Base-by-base conservation (phyloP, 1,140 invertebrate species). In the Megathymus violae region DNA sequence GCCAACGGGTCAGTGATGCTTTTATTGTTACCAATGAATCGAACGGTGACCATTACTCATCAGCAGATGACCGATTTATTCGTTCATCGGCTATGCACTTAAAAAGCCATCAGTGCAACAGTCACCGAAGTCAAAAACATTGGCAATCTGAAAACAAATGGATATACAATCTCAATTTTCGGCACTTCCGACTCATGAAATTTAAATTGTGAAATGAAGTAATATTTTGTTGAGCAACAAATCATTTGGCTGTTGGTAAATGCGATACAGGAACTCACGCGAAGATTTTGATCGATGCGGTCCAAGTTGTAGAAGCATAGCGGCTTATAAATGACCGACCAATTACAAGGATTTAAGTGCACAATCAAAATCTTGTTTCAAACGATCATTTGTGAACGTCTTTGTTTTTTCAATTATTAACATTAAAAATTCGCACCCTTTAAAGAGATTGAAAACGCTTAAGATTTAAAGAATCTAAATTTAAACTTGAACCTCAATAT, bases 151-250 rank as follows among this genome's bases (percentile, higher is more conserved):
- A 27, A 58, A 58, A 58, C 36, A 58, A 58, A 40, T 13, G 41
- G 25, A 58, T 34, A 43, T 46, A 31, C 43, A 56, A 56, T 56
- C 52, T 56, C 52, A 58, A 58, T 58, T 58, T 48, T 58, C 41
- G 40, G 41, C 54, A 58, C 54, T 58, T 58, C 25, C 54, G 27
- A 46, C 54, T 58, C 22, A 25, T 17, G 19, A 58, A 58, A 43
- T 58, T 58, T 58, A 58, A 58, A 58, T 44, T 59, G 27, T 66
- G 64, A 61, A 66, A 40, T 59, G 51, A 66, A 56, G 64, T 50
- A 66, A 66, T 66, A 66, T 66, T 50, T 58, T 61, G 56, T 66
- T 54, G 64, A 43, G 50, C 46, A 51, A 66, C 61, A 66, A 60
- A 65, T 65, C 63, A 65, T 65, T 60, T 65, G 47, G 58, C 51